Conservation (phyloP, 1,140 invertebrate species). For the Drosophila ercepeae region DNA sequence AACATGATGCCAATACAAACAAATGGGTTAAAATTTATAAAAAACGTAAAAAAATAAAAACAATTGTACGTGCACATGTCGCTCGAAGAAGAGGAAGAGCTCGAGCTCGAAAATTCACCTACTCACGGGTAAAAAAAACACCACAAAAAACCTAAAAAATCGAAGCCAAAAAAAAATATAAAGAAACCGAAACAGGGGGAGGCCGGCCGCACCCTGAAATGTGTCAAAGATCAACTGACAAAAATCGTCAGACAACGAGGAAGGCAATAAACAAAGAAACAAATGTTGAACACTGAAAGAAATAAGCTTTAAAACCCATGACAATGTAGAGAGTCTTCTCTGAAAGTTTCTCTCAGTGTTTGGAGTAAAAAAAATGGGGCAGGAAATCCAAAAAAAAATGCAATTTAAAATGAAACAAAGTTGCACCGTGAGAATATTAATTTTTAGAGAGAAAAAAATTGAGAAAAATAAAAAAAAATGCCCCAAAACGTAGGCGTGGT, state of each 20-base stretch:
- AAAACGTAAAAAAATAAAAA: conserved; percentile 37
- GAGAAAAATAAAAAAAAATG: not conserved
- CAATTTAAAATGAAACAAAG: conserved; percentile 77
- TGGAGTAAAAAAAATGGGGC: not conserved
- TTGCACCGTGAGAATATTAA: conserved; percentile 77
- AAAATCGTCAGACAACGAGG: conserved; percentile 65
- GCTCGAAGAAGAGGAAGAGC: conserved; percentile 36
- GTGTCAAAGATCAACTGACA: conserved; percentile 82
- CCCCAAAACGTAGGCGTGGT: conserved; percentile 21
- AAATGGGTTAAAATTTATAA: conserved; percentile 16
- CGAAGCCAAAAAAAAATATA: too few relatives aligned
- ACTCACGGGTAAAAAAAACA: conserved; percentile 48
- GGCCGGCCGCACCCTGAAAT: conserved; percentile 69
- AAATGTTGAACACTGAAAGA: conserved; percentile 38
- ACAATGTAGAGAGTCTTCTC: not conserved
- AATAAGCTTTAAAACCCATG: not conserved
- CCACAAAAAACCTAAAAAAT: conserved; percentile 19
- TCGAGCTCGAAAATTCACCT: conserved; percentile 72
- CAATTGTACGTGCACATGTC: conserved; percentile 75
- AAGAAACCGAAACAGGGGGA: too few relatives aligned
- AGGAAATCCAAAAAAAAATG: conserved; percentile 64
- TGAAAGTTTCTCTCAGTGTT: not conserved
- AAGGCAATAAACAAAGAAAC: conserved; percentile 64
- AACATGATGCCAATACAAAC: conserved; percentile 74
- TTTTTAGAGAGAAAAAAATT: conserved; percentile 17